Evolutionary conservation across 2,888 invertebrate species (phyloP).

Genomic region (Drosophila nigritarsus): DNA sequence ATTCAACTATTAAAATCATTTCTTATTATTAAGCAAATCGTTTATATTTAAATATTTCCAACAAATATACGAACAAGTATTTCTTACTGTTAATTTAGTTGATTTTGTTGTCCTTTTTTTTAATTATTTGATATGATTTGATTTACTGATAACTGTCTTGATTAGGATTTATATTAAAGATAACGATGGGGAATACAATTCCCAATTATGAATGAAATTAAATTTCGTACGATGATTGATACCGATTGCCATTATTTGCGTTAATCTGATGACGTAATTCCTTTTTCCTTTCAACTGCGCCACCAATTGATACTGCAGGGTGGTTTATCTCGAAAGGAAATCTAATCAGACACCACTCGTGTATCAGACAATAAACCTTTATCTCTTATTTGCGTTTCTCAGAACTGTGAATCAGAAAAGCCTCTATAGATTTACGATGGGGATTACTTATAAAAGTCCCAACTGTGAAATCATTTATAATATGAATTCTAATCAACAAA

Average conservation of each 20-base stretch:
- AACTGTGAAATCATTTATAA: background rate
- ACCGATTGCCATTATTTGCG: background rate
- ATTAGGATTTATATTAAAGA: background rate
- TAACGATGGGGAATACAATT: background rate
- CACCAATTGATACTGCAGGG: background rate
- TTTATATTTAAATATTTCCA: background rate
- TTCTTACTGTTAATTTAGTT: background rate
- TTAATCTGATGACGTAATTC: background rate
- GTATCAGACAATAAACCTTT: conserved; percentile 12
- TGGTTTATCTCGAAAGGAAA: background rate
- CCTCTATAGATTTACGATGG: conserved; percentile 16
- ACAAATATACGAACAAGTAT: background rate
- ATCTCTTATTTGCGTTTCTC: conserved; percentile 9
- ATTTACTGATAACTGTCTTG: background rate
- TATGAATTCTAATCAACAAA: background rate
- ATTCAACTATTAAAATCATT: background rate
- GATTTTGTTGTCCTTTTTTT: too few relatives aligned
- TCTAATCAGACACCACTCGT: background rate
- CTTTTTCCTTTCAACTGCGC: background rate
- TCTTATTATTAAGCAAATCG: background rate
- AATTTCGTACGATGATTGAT: background rate
- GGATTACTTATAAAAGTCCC: background rate
- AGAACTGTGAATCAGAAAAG: conserved; percentile 16
- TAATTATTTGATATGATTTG: too few relatives aligned
- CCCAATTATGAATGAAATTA: background rate